Percentiles rank a stretch among this genome's conserved stretches.
phyloP scores from a whole-genome alignment of 2,888 invertebrate genomes.

The Isoperla grammatica region DNA sequence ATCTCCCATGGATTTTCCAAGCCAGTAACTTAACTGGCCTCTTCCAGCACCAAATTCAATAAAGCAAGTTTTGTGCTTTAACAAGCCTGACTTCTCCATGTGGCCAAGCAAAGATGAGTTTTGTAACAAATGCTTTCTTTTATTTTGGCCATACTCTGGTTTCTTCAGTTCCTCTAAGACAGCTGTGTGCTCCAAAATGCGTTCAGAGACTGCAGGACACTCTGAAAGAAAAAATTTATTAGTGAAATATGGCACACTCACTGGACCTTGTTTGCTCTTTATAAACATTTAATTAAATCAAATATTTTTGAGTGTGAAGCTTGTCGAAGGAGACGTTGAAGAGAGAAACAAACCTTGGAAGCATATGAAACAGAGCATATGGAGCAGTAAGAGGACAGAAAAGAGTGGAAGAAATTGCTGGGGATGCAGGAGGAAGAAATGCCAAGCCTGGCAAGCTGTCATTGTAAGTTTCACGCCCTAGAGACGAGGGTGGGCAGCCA shows the following conservation, averaged over 20 bases:
- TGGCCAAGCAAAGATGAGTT: slow-evolving; percentile 70
- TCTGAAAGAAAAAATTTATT: slow-evolving; percentile 21
- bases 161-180: slow-evolving; percentile 48
- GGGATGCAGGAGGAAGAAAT: too few relatives aligned
- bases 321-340: too few relatives aligned
- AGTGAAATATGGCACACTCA: not conserved
- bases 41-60: slow-evolving; percentile 90
- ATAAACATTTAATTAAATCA: not conserved
- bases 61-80: slow-evolving; percentile 60
- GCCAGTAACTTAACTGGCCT: slow-evolving; percentile 76
- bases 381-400: too few relatives aligned
- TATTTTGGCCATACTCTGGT: slow-evolving; percentile 54
- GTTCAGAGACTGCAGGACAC: slow-evolving; percentile 40
- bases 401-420: too few relatives aligned
- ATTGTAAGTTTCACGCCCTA: too few relatives aligned
- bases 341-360: too few relatives aligned
- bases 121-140: slow-evolving; percentile 70
- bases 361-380: too few relatives aligned
- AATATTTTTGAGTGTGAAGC: too few relatives aligned
- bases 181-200: slow-evolving; percentile 44
- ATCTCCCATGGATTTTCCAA: slow-evolving; percentile 56
- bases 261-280: too few relatives aligned
- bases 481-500: too few relatives aligned
- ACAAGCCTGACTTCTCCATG: slow-evolving; percentile 54
- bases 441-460: too few relatives aligned